Percentiles rank a stretch among this genome's conserved stretches.
Conservation (phyloP, 35 echinoderm and acorn worm species). For the Chiridota heheva region DNA sequence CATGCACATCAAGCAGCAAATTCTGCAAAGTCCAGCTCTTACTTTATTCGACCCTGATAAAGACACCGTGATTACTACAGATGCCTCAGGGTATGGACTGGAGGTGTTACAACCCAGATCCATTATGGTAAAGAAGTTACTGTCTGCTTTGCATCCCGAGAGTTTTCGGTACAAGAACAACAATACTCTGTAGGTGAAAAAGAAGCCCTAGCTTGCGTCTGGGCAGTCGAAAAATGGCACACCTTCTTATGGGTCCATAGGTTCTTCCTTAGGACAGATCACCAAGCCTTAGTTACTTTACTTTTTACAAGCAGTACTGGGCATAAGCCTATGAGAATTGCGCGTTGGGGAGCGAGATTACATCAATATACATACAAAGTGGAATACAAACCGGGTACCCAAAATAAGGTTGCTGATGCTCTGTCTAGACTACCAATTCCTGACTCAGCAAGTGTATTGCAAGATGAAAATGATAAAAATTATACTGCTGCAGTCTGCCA, state of each 20-base stretch:
- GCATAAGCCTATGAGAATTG: constrained; percentile 46
- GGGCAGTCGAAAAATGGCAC: constrained; percentile 22
- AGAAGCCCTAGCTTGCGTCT: constrained; percentile 13
- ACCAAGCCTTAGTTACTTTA: constrained; percentile 34
- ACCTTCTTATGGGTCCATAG: constrained; percentile 40
- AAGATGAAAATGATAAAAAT: background rate
- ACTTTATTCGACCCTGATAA: constrained; percentile 9
- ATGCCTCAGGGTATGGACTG: constrained; percentile 16
- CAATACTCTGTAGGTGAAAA: constrained; percentile 20
- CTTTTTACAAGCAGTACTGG: constrained; percentile 6
- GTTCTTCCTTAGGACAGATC: constrained; percentile 61
- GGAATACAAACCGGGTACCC: constrained; percentile 31
- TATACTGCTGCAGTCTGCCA: constrained; percentile 14
- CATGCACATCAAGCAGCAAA: background rate
- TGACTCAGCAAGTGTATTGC: background rate
- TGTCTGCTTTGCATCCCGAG: constrained; percentile 1
- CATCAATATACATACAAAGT: constrained; percentile 43
- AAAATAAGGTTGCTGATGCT: constrained; percentile 55
- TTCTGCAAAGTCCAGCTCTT: background rate
- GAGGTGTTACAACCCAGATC: background rate
- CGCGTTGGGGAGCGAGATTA: constrained; percentile 25
- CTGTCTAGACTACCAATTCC: constrained; percentile 22
- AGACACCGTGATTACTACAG: background rate
- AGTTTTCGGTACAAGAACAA: background rate
- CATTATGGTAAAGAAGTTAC: background rate